Conservation (phyloP, 64 coral and sea anemone species). For the Porites australiensis region DNA sequence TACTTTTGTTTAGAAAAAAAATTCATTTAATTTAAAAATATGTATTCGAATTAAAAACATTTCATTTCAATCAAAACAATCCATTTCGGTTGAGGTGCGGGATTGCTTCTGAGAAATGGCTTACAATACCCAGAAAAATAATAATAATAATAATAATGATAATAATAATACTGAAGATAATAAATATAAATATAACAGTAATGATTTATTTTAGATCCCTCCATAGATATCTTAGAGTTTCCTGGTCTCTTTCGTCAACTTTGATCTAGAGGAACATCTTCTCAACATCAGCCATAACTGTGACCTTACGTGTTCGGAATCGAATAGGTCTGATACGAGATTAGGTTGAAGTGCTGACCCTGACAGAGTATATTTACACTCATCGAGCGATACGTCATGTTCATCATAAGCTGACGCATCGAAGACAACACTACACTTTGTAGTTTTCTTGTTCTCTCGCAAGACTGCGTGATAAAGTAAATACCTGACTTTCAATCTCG, state of each 20-base stretch:
- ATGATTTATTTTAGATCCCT: constrained; percentile 45
- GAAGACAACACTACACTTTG: constrained; percentile 31
- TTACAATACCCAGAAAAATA: too few species aligned
- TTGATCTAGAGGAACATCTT: constrained; percentile 47
- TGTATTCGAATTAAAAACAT: too few species aligned
- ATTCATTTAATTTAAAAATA: too few species aligned
- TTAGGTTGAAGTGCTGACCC: not conserved
- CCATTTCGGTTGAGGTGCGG: too few species aligned
- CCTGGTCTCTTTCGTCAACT: constrained; percentile 29
- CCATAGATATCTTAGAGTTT: constrained; percentile 38
- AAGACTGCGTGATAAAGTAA: constrained; percentile 11
- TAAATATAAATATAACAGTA: too few species aligned
- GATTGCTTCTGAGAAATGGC: too few species aligned
- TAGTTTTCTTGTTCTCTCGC: constrained; percentile 10
- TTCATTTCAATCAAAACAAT: too few species aligned
- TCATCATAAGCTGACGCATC: constrained; percentile 8
- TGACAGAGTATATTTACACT: constrained; percentile 22
- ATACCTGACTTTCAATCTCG: not conserved
- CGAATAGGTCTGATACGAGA: not conserved
- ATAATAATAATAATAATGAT: too few species aligned
- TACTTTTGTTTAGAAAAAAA: too few species aligned
- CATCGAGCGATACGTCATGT: constrained; percentile 19
- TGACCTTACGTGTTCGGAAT: constrained; percentile 8
- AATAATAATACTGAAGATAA: too few species aligned
- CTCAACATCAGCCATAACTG: constrained; percentile 47